These are phyloP conservation scores for Ciona savignyi DNA, from an alignment of 23 tunicate genomes.

Conservation along the genomic window DNA sequence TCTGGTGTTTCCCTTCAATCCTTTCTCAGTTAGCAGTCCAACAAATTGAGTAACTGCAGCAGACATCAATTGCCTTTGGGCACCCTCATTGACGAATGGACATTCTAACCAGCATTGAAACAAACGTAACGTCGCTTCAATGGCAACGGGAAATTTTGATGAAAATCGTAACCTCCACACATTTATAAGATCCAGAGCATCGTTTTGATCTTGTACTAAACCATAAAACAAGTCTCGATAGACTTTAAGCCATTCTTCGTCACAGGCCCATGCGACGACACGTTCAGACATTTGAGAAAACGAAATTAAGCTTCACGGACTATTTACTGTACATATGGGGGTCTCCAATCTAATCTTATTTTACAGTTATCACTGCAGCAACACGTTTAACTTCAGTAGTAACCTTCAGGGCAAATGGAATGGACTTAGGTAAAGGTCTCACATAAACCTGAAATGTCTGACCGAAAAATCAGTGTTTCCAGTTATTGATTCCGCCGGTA, in stretches of 20 bases:
- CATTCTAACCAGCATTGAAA: slow-evolving; percentile 13
- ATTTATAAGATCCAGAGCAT: slow-evolving; percentile 29
- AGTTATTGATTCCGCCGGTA: no score
- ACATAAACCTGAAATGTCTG: no score
- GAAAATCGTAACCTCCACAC: slow-evolving; percentile 47
- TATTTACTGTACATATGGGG: no score
- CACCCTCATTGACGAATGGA: slow-evolving; percentile 1
- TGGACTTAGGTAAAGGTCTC: no score
- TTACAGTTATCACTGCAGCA: no score
- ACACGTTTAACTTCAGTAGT: no score
- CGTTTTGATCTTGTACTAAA: slow-evolving; percentile 6
- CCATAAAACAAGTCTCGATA: slow-evolving; percentile 42
- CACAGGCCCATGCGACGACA: slow-evolving; percentile 43
- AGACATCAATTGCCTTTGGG: slow-evolving; percentile 23
- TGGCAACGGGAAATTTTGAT: slow-evolving; percentile 49
- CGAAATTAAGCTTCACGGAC: no score
- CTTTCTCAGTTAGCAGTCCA: no score
- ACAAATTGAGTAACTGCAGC: slow-evolving; percentile 57
- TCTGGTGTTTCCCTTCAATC: slow-evolving; percentile 6
- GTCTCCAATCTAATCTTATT: no score
- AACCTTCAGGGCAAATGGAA: no score
- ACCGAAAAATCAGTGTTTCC: no score
- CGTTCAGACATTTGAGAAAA: slow-evolving; percentile 24
- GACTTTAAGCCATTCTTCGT: slow-evolving; percentile 43
- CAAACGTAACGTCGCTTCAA: slow-evolving; percentile 55